These are phyloP conservation scores for Drosophila lacicola DNA, from an alignment of 2,888 invertebrate species.

Conservation along the genomic window DNA sequence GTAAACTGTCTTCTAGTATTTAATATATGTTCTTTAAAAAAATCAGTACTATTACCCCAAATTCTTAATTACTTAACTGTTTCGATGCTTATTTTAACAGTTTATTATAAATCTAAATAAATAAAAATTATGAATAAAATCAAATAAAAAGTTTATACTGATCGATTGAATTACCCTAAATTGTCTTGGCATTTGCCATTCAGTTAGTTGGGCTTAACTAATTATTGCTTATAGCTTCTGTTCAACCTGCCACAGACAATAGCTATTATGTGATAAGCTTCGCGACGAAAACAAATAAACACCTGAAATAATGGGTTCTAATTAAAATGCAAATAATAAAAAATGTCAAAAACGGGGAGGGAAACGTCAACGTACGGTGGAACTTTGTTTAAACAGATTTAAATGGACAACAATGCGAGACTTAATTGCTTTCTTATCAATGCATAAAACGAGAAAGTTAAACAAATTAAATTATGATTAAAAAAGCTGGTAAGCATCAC, in stretches of 20 bases:
- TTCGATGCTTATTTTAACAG: neutral
- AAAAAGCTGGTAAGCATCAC: neutral
- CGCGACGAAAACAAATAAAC: conserved; percentile 51
- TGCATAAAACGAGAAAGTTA: conserved; percentile 7
- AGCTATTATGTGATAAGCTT: conserved; percentile 31
- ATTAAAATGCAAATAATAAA: conserved; percentile 58
- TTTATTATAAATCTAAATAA: neutral
- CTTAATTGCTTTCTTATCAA: conserved; percentile 34
- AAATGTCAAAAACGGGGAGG: neutral
- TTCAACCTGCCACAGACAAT: neutral
- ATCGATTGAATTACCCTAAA: neutral
- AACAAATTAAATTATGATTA: neutral
- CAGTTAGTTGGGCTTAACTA: conserved; percentile 2
- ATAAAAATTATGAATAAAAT: neutral
- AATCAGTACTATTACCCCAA: too few species aligned
- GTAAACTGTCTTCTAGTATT: too few species aligned
- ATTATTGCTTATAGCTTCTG: conserved; percentile 1
- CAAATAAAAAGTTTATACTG: neutral
- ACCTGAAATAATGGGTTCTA: conserved; percentile 47
- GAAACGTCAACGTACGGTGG: conserved; percentile 19
- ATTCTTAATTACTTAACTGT: too few species aligned
- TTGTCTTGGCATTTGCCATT: neutral
- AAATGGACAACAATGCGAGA: conserved; percentile 26
- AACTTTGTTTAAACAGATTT: conserved; percentile 44
- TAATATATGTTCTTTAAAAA: too few species aligned